Conservation (phyloP, 2,888 invertebrate genomes). For the Cryptops parisi region DNA sequence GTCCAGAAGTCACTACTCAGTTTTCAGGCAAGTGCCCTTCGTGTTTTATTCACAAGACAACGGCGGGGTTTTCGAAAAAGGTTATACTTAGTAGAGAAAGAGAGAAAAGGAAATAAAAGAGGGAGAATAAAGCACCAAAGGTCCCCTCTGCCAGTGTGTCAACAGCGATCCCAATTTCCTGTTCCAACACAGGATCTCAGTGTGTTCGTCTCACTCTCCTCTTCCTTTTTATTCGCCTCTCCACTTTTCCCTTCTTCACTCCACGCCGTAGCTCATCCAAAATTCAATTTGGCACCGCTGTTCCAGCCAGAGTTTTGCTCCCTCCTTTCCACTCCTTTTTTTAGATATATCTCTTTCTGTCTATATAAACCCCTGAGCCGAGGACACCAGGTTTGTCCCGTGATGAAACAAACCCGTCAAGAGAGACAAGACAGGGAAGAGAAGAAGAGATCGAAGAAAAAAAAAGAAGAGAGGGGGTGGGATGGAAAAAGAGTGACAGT, state of each 20-base stretch:
- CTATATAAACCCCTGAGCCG: not conserved
- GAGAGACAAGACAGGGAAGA: not conserved
- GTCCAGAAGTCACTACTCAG: too few relatives aligned
- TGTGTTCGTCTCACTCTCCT: not conserved
- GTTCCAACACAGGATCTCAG: slow-evolving; percentile 9
- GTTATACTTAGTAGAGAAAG: not conserved
- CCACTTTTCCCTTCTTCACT: slow-evolving; percentile 5
- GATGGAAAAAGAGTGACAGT: not conserved
- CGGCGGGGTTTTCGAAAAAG: not conserved
- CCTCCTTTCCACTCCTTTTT: not conserved
- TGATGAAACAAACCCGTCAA: not conserved
- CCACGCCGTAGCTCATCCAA: slow-evolving; percentile 8
- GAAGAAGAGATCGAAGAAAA: not conserved
- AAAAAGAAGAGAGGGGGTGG: slow-evolving; percentile 6
- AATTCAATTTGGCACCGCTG: slow-evolving; percentile 11
- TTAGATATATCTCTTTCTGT: slow-evolving; percentile 1
- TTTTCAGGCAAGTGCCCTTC: too few relatives aligned
- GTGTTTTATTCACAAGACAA: not conserved
- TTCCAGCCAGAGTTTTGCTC: not conserved
- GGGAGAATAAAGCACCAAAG: too few relatives aligned
- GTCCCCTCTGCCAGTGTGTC: slow-evolving; percentile 11
- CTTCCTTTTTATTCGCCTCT: not conserved
- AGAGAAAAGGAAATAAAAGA: not conserved
- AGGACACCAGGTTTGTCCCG: not conserved
- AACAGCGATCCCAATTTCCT: slow-evolving; percentile 12